Evolutionary conservation across 23 tunicate genomes (phyloP), one percentile per base, ranked within the genome.

Genomic region (Phallusia fumigata): DNA sequence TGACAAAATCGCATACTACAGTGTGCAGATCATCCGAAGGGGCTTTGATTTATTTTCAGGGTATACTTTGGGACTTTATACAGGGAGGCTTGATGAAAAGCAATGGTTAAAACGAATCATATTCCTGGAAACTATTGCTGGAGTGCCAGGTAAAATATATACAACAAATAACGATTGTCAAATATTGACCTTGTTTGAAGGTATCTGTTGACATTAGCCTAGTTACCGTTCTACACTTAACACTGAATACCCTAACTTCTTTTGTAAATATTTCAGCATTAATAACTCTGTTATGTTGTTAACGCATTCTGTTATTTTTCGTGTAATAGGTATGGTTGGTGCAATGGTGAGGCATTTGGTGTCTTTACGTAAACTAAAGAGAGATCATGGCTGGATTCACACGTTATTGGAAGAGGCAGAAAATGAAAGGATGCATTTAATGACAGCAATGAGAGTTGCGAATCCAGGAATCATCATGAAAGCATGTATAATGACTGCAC

Each of bases 381-480:
- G 97, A 58, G 97, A 92, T 72, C 97, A 92, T 21, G 97, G 97
- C 21, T 92, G 97, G 97, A 92, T 92, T 49, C 97, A 92, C 86
- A 92, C 97, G 8, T 36, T 92, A 51, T 75, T 92, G 47, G 97
- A 92, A 80, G 97, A 92, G 79, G 97, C 97, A 33, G 97, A 92
- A 80, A 92, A 92, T 72, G 97, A 92, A 45, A 74, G 97, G 64
- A 92, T 92, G 97, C 97, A 92, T 84, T 76, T 92, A 21, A 92
- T 92, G 97, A 92, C 97, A 13, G 97, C 97, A 18, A 69, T 92
- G 88, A 87, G 97, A 51, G 88, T 92, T 49, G 97, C 91, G 16
- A 87, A 92, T 64, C 97, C 97, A 30, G 97, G 97, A 21, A 80
- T 92, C 30, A 74, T 92, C 11, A 92, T 92, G 97, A 90, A 81